Evolutionary conservation across 1,140 invertebrate genomes (phyloP), one percentile per base, ranked within the genome.

Genomic region (Pectinophora gossypiella): DNA sequence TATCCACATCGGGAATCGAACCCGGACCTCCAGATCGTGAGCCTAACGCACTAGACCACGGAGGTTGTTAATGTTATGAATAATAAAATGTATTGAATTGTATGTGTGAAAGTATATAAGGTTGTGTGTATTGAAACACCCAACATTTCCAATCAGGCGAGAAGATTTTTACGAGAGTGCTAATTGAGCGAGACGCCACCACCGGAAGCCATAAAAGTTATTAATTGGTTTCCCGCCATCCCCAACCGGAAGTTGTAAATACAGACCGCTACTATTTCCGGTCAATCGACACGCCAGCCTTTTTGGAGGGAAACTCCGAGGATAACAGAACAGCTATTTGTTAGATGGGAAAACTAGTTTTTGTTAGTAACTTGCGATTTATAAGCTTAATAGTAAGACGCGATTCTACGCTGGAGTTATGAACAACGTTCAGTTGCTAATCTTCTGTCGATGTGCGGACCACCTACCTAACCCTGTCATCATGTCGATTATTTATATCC

Each of bases 161-260:
- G 70, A 76, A 76, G 75, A 79, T 82, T 85, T 85, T 82, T 84
- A 84, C 74, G 62, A 62, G 51, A 47, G 62, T 50, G 70, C 67
- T 85, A 85, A 85, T 85, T 85, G 80, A 72, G 65, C 72, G 69
- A 59, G 74, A 71, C 60, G 73, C 67, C 67, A 66, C 57, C 72
- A 63, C 62, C 76, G 81, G 76, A 75, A 75, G 59, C 80, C 52
- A 84, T 85, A 85, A 85, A 85, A 81, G 80, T 82, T 85, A 85
- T 85, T 85, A 85, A 85, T 85, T 82, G 80, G 72, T 74, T 71
- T 68, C 76, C 79, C 67, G 73, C 69, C 73, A 77, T 64, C 63
- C 69, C 61, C 64, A 51, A 52, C 50, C 68, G 82, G 82, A 82
- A 84, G 82, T 76, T 82, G 78, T 85, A 85, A 85, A 85, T 85